These are phyloP conservation scores for Pomphorhynchus laevis DNA, from an alignment of 1,140 invertebrate genomes.

Conservation along the genomic window DNA sequence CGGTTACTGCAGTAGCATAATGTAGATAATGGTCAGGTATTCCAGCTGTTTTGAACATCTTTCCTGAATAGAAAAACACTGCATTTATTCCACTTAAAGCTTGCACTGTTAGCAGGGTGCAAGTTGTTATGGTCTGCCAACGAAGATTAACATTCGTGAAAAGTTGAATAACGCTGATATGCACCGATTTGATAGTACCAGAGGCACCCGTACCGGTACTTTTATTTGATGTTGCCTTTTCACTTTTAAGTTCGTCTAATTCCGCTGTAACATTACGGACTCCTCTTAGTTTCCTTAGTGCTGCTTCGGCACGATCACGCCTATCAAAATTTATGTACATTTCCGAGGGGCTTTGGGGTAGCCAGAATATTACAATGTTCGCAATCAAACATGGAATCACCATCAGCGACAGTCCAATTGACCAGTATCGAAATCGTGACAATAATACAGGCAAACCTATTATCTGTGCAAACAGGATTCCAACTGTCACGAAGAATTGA, in stretches of 20 bases:
- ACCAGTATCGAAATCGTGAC: too few relatives aligned
- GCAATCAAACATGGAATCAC: neutral
- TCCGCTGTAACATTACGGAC: too few relatives aligned
- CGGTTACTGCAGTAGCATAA: constrained; percentile 44
- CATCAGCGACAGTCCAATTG: too few relatives aligned
- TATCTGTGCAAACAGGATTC: constrained; percentile 32
- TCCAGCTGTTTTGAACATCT: constrained; percentile 35
- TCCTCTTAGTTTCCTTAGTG: too few relatives aligned
- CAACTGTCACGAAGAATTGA: constrained; percentile 47
- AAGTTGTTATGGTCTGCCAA: constrained; percentile 15
- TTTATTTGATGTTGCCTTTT: too few relatives aligned
- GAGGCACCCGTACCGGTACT: too few relatives aligned
- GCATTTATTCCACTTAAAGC: constrained; percentile 20
- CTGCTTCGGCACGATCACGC: too few relatives aligned
- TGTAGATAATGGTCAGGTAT: constrained; percentile 27
- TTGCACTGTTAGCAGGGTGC: constrained; percentile 15
- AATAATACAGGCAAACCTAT: constrained; percentile 23
- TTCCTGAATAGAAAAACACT: constrained; percentile 41
- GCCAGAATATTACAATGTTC: neutral
- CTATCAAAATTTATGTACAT: neutral
- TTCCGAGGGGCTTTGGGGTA: neutral
- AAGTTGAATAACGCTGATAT: constrained; percentile 14
- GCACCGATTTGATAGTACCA: too few relatives aligned
- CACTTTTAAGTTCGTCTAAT: too few relatives aligned
- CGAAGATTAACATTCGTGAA: constrained; percentile 15